Base-by-base conservation (phyloP, 2,888 invertebrate species). In the Mylabris sibirica region DNA sequence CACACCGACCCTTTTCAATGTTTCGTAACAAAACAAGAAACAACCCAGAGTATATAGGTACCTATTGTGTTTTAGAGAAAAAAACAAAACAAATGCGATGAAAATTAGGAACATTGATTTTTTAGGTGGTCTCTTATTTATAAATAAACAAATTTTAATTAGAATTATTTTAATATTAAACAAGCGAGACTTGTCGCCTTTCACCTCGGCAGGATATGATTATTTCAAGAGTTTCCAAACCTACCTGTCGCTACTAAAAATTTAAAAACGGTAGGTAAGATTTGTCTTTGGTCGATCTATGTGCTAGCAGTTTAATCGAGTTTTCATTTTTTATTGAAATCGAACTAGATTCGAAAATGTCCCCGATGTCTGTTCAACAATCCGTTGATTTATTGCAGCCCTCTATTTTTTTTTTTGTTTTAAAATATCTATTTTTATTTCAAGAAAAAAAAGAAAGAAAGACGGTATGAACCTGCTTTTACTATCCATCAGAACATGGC, bases 131-230 rank as follows among this genome's bases (percentile, higher is more conserved):
- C 64, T 59, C 44, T 35, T 60, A n/a, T n/a, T n/a, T n/a, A n/a
- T n/a, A 60, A 24, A 64, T n/a, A 60, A 64, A 44, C 44, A 14
- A 41, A 41, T 41, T 41, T 41, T 41, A 14, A 41, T 41, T 41
- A 41, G n/a, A 17, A 44, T 44, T 44, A 17, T 44, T 44, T 44
- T 17, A 44, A 44, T 44, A 44, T n/a, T 41, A 14, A 30, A 30
- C 14, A 41, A 1, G 5, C 2, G n/a, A 4, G 44, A 44, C 3
- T 44, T 44, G 44, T 44, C 44, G 44, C 17, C 44, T 77, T 78
- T 76, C 77, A 76, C 75, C 75, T 71, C 74, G 76, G 74, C 73
- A 74, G 72, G 60, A 70, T 72, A 77, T 77, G 77, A 77, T 76
- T 78, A 74, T 74, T 74, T 74, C 71, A 73, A 70, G 64, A 70